Evolutionary conservation across 1,140 invertebrate genomes (phyloP), one percentile per base, ranked within the genome.

Genomic region (Bombus confusus): DNA sequence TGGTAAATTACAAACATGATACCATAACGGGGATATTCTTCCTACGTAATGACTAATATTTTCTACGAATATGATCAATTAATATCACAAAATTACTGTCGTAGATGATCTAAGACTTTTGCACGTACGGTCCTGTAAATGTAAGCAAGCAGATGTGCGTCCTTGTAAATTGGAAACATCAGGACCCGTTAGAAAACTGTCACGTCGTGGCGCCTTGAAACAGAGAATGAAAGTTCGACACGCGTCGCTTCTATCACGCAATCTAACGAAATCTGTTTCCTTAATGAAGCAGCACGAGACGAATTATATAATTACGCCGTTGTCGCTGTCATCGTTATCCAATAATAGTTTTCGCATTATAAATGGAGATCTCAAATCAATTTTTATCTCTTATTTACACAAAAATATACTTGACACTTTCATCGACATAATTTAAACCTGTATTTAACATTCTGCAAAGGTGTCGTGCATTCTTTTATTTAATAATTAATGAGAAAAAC

Each of bases 141-240:
- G 10, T 39, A 31, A n/a, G 28, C 47, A 22, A 52, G 47, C 52
- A 83, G 47, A 31, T 76, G 28, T 34, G 18, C 1, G 28, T 25
- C 15, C 28, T 37, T 1, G 25, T n/a, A 22, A 31, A 52, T 71
- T 47, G 41, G 10, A n/a, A 73, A 13, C 25, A 43, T 25, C 25
- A 52, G 18, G 47, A 59, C 64, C 34, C 64, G 74, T 73, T 43
- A 57, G 64, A 75, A 52, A 74, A 66, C 31, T 72, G 59, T 62
- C 59, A 62, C 25, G 79, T 68, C 62, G 22, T 22, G 13, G 3
- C n/a, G 6, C n/a, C 13, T 86, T 47, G n/a, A 31, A 66, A 52
- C 10, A 71, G 62, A 39, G 85, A 80, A 90, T 64, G 86, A 90
- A 90, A 90, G 88, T 87, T 90, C n/a, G 69, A 73, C 64, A 87